Evolutionary conservation across 2,113 vertebrate genomes (phyloP).

Genomic region (Alouatta palliata): DNA sequence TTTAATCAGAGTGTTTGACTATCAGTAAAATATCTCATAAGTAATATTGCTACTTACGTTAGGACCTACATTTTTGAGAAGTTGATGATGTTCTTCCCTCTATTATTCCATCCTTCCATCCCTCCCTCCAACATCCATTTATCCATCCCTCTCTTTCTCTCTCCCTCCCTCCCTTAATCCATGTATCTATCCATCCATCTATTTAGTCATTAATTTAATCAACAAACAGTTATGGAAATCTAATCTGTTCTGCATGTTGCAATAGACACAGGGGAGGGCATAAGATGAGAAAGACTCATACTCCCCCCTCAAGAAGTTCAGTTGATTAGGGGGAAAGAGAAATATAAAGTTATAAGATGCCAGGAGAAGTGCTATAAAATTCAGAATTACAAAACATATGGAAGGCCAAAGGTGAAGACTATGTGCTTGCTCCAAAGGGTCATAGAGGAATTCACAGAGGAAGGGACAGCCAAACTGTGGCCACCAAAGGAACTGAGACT

Average conservation of each 20-base stretch:
- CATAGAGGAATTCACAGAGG: not conserved
- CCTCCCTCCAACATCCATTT: not conserved
- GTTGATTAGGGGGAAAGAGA: not conserved
- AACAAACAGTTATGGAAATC: not conserved
- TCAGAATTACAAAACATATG: not conserved
- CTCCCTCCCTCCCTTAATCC: not conserved
- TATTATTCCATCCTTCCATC: not conserved
- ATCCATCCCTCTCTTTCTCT: too few species aligned
- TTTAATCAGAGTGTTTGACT: not conserved
- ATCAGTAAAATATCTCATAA: not conserved
- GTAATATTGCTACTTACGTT: not conserved
- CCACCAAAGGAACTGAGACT: not conserved
- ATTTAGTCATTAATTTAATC: not conserved
- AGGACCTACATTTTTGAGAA: not conserved
- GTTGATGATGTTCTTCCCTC: not conserved
- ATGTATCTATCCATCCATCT: not conserved
- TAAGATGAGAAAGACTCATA: not conserved
- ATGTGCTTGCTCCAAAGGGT: too few species aligned
- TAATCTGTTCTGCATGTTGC: not conserved
- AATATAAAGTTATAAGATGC: not conserved
- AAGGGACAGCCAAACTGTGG: not conserved
- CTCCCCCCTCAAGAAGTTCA: not conserved
- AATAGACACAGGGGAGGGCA: not conserved
- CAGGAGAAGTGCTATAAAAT: not conserved
- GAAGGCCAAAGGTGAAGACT: not conserved